These are phyloP conservation scores for Hypotaenidia okinawae DNA, from an alignment of 2,797 vertebrate genomes.

Conservation along the genomic window DNA sequence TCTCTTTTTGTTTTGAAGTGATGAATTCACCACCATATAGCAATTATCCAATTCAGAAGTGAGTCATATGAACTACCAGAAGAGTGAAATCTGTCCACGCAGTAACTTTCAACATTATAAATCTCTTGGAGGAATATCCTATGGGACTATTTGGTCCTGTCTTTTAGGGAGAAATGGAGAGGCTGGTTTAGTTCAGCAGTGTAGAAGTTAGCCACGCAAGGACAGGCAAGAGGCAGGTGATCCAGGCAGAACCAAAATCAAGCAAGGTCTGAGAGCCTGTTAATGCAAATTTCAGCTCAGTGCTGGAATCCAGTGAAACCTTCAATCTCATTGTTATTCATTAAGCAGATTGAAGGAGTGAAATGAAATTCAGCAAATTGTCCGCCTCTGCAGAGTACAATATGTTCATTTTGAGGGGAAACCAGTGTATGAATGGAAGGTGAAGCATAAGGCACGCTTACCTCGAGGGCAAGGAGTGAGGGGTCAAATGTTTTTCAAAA, in stretches of 20 bases:
- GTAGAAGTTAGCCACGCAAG: neutral
- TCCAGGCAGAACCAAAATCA: neutral
- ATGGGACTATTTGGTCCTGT: neutral
- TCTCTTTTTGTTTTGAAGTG: conserved; percentile 47
- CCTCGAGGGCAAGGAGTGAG: accelerated
- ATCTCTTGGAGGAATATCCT: neutral
- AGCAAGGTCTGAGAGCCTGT: neutral
- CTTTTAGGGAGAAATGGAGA: neutral
- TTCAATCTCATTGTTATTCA: conserved; percentile 63
- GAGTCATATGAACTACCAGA: conserved; percentile 38
- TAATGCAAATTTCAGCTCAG: neutral
- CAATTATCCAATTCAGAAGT: conserved; percentile 46
- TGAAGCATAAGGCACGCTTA: neutral
- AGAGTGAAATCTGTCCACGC: neutral
- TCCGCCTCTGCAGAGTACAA: conserved; percentile 59
- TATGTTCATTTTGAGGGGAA: conserved; percentile 45
- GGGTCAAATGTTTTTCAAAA: neutral
- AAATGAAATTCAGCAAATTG: conserved; percentile 61
- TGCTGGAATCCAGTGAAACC: conserved; percentile 25
- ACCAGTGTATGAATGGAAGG: neutral
- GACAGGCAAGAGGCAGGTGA: neutral
- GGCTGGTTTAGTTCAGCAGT: neutral
- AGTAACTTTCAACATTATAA: neutral
- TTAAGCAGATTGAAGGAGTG: conserved; percentile 63
- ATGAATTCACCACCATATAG: conserved; percentile 28